A percentile compares a stretch with the other conserved stretches of the same genome.
These are phyloP conservation scores for Ephialtes manifestator DNA, from an alignment of 2,888 invertebrate species.

Conservation along the genomic window DNA sequence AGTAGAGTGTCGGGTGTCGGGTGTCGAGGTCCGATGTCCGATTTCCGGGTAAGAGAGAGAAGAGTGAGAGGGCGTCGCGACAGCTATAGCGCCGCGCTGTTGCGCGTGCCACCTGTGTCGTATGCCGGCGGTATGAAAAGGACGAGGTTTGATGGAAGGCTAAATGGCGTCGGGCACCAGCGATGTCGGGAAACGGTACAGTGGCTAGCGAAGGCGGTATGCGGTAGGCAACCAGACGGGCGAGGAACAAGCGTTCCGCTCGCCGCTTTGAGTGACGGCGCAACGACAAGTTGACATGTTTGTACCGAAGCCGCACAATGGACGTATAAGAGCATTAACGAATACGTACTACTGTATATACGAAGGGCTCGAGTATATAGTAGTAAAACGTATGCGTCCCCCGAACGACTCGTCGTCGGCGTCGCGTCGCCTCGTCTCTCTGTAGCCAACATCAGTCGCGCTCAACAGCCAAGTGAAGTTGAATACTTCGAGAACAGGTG, in stretches of 20 bases:
- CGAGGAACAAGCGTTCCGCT: slow-evolving; percentile 60
- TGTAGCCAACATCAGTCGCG: slow-evolving; percentile 61
- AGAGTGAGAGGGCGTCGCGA: slow-evolving; percentile 30
- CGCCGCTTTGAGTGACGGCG: slow-evolving; percentile 77
- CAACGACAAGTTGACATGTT: slow-evolving; percentile 84
- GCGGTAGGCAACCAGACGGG: slow-evolving; percentile 6
- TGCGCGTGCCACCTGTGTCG: slow-evolving; percentile 49
- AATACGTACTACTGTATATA: slow-evolving; percentile 73
- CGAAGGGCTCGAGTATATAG: slow-evolving; percentile 9
- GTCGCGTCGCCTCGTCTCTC: slow-evolving; percentile 23
- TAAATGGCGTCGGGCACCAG: slow-evolving; percentile 77
- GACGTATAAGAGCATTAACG: slow-evolving; percentile 79
- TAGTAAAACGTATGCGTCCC: neutral
- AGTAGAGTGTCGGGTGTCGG: slow-evolving; percentile 43
- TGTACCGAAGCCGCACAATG: slow-evolving; percentile 81
- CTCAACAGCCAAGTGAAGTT: slow-evolving; percentile 48
- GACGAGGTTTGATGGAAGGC: slow-evolving; percentile 80
- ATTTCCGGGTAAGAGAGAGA: slow-evolving; percentile 36
- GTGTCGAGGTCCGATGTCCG: slow-evolving; percentile 60
- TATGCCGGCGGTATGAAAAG: slow-evolving; percentile 77
- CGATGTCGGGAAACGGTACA: slow-evolving; percentile 76
- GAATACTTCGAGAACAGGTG: slow-evolving; percentile 63
- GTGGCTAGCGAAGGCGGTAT: slow-evolving; percentile 71
- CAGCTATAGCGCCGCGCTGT: slow-evolving; percentile 6
- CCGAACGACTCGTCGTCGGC: slow-evolving; percentile 31